Conservation (phyloP, 2,888 invertebrate species). For the Polietes domitor region DNA sequence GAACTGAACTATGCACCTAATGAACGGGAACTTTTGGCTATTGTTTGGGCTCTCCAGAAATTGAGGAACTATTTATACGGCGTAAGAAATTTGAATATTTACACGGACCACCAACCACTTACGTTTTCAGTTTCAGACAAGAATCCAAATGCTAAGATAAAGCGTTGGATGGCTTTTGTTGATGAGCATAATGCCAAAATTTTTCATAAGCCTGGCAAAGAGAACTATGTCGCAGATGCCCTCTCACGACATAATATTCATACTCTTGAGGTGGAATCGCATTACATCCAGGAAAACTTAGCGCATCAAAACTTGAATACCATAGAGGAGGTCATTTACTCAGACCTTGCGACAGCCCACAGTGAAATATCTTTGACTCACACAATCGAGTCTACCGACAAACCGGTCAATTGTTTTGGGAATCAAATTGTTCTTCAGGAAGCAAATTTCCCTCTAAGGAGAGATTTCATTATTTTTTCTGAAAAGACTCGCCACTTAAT, state of each 20-base stretch:
- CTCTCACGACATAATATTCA: constrained; percentile 48
- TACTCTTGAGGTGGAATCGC: constrained; percentile 32
- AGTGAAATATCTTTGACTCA: constrained; percentile 63
- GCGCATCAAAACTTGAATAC: neutral
- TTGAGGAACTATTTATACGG: constrained; percentile 77
- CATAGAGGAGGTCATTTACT: constrained; percentile 25
- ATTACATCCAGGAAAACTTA: neutral
- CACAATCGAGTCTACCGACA: constrained; percentile 64
- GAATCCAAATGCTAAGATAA: constrained; percentile 54
- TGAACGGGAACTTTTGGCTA: constrained; percentile 46
- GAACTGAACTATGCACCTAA: constrained; percentile 46
- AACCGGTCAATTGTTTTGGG: constrained; percentile 66
- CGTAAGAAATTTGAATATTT: constrained; percentile 45
- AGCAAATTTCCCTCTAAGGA: constrained; percentile 14
- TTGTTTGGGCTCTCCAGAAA: constrained; percentile 74
- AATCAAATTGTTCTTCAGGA: constrained; percentile 66
- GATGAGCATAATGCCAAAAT: constrained; percentile 28
- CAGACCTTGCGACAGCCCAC: constrained; percentile 43
- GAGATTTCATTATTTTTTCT: constrained; percentile 29
- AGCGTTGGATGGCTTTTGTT: neutral
- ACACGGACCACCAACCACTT: constrained; percentile 52
- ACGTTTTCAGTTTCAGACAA: constrained; percentile 52
- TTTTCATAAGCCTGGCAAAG: constrained; percentile 49
- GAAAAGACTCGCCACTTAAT: constrained; percentile 56
- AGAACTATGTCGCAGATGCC: constrained; percentile 50